Evolutionary conservation across 2,888 invertebrate genomes (phyloP), one percentile per base, ranked within the genome.

Genomic region (Brassicogethes aeneus): DNA sequence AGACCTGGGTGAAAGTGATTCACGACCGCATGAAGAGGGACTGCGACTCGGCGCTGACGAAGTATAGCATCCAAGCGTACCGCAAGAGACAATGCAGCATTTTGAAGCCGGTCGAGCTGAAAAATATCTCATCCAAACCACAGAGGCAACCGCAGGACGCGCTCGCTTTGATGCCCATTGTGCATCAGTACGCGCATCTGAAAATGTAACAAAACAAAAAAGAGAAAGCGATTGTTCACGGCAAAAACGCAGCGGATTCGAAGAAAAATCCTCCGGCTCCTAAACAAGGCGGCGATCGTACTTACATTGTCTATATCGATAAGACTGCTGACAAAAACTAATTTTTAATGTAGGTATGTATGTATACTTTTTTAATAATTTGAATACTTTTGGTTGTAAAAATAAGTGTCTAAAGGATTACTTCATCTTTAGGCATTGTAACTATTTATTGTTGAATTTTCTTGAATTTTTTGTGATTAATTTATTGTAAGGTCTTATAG

Each of bases 1-100:
- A 67, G 37, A 71, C 72, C 35, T 83, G 83, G 83, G 70, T 73
- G 52, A 75, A 74, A 57, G 72, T 83, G 46, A 54, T 81, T 2
- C 74, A 75, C 57, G 81, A 82, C 50, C 71, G 81, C 36, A 71
- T 73, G 50, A 74, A 75, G 45, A 66, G 80, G 41, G 69, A 74
- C 47, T 71, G 72, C 38, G 59, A 64, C 16, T 68, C 71, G 34
- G 60, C 70, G 17, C 62, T 74, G 36, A 72, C 71, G 2, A 66
- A 69, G 35, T 74, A 73, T 50, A 70, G 67, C 38, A 34, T 57
- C 59, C 66, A 57, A 51, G 65, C 61, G 29, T 57, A 53, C 10
- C 23, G 23, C 45, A 53, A 38, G 54, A 55, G 55, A 37, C 50
- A 48, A 29, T 36, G 64, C 69, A 16, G 43, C 59, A 64, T 54